These are phyloP conservation scores for Myotis vivesi DNA, from an alignment of 2,797 vertebrate genomes.

Conservation along the genomic window DNA sequence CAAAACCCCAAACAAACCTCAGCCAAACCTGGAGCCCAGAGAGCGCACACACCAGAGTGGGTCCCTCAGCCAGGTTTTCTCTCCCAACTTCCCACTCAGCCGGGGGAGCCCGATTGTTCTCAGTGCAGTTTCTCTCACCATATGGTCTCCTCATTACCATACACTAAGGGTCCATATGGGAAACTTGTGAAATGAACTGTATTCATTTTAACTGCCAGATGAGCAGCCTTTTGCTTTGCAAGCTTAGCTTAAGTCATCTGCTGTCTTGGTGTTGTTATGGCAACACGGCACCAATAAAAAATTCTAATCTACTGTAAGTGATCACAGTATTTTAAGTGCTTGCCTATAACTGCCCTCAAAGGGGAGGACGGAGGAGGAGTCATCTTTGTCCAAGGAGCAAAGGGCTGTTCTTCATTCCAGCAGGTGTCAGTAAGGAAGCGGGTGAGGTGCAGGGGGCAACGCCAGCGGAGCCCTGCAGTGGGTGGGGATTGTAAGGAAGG, in stretches of 20 bases:
- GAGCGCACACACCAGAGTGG: conserved; percentile 66
- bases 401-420: conserved; percentile 82
- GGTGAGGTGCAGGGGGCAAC: neutral
- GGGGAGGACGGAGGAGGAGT: conserved; percentile 70
- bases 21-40: conserved; percentile 78
- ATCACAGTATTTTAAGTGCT: conserved; percentile 88
- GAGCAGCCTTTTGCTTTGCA: conserved; percentile 89
- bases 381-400: conserved; percentile 72
- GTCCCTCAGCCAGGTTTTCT: conserved; percentile 78
- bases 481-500: neutral
- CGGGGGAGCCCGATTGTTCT: conserved; percentile 87
- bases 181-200: conserved; percentile 90
- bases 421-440: conserved; percentile 85
- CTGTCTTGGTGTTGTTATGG: conserved; percentile 90
- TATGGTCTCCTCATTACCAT: conserved; percentile 90
- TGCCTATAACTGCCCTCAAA: conserved; percentile 83
- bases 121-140: conserved; percentile 87
- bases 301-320: conserved; percentile 89
- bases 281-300: conserved; percentile 89
- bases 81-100: conserved; percentile 82
- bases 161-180: conserved; percentile 90
- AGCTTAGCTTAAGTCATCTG: conserved; percentile 90
- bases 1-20: conserved; percentile 44
- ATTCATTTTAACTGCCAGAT: conserved; percentile 90
- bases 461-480: accelerated